Conservation (phyloP, 2,797 vertebrate genomes). For the Rhinatrema bivittatum region DNA sequence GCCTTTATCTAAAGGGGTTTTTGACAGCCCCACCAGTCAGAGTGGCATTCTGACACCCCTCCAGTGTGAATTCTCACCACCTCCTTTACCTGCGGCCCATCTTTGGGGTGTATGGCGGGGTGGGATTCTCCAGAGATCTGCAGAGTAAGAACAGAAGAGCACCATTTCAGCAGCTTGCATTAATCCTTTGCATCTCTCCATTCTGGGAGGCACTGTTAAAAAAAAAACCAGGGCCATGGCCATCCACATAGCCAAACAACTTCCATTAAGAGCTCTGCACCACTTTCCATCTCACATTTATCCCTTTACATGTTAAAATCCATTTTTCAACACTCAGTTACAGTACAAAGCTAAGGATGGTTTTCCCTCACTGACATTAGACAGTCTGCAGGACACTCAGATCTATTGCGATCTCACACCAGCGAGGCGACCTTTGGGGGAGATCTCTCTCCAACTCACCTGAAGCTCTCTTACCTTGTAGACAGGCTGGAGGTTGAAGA, state of each 20-base stretch:
- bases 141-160: constrained; percentile 10
- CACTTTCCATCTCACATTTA: no score
- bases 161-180: fast-evolving
- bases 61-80: no score
- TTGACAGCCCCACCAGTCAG: no score
- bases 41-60: no score
- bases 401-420: no score
- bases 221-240: fast-evolving
- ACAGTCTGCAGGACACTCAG: no score
- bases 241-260: background rate
- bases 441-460: fast-evolving
- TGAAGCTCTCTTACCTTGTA: constrained; percentile 69
- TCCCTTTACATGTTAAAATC: no score
- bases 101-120: constrained; percentile 86
- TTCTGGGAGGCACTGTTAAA: fast-evolving
- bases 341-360: no score
- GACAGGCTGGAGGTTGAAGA: constrained; percentile 84
- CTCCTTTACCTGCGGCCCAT: constrained; percentile 76
- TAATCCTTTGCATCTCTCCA: fast-evolving
- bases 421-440: no score
- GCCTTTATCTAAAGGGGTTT: no score
- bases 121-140: constrained; percentile 89
- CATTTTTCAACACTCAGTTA: no score
- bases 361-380: no score
- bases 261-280: background rate